These are phyloP conservation scores for Taurulus bubalis DNA, from an alignment of 2,113 vertebrate species.

Conservation along the genomic window DNA sequence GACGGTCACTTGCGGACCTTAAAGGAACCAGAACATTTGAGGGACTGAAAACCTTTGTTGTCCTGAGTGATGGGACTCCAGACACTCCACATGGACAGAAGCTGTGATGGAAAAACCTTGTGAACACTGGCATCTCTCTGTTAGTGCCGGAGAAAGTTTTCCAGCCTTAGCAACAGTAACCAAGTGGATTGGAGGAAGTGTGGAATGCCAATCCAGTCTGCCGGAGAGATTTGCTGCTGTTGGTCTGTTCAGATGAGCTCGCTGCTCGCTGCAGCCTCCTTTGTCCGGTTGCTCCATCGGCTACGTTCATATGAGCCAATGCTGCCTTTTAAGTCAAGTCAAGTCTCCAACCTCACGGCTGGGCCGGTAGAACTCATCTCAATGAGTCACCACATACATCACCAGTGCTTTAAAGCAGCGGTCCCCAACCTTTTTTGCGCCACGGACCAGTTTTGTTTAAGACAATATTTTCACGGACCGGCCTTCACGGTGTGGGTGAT, in stretches of 20 bases:
- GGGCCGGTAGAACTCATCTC: neutral
- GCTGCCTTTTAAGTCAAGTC: neutral
- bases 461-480: too few species aligned
- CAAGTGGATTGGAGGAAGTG: constrained; percentile 37
- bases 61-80: neutral
- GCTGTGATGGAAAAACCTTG: constrained; percentile 14
- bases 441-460: too few species aligned
- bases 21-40: neutral
- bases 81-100: constrained; percentile 4
- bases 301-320: neutral
- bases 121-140: constrained; percentile 6
- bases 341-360: neutral
- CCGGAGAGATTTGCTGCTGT: constrained; percentile 26
- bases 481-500: too few species aligned
- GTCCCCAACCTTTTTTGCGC: too few species aligned
- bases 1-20: neutral
- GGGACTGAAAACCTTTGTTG: neutral
- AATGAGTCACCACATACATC: neutral
- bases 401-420: too few species aligned
- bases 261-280: constrained; percentile 9
- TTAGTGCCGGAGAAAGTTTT: constrained; percentile 52
- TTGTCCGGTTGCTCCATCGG: neutral
- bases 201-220: constrained; percentile 47
- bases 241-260: neutral
- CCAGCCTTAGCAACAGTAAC: constrained; percentile 70